Conservation (phyloP, 2,888 invertebrate species). For the Netelia virgata region DNA sequence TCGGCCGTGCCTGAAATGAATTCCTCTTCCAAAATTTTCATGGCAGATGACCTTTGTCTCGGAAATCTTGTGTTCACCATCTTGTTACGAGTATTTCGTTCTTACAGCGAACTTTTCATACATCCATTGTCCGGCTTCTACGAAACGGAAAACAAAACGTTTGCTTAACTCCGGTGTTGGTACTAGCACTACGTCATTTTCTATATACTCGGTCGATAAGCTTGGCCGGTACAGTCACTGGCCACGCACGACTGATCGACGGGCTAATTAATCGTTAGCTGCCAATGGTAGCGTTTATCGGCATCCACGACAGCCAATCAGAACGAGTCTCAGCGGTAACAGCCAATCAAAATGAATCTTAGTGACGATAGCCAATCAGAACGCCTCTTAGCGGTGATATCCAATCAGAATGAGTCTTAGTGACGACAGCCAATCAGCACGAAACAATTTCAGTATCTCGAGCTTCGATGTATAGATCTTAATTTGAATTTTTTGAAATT, state of each 20-base stretch:
- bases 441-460: no score
- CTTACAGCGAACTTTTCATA: conserved; percentile 27
- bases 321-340: no score
- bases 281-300: no score
- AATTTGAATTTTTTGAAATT: no score
- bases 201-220: not conserved
- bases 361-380: no score
- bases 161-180: conserved; percentile 41
- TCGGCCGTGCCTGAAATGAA: conserved; percentile 73
- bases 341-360: no score
- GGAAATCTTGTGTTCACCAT: not conserved
- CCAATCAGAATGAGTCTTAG: no score
- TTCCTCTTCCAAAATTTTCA: conserved; percentile 61
- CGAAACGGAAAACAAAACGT: conserved; percentile 13
- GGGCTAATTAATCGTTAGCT: no score
- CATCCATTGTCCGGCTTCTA: conserved; percentile 44
- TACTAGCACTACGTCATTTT: not conserved
- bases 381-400: no score
- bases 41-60: conserved; percentile 44
- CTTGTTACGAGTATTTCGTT: not conserved
- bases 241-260: not conserved
- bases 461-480: no score
- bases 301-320: no score
- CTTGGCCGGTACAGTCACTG: not conserved
- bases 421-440: no score